Conservation (phyloP, 2,113 vertebrate genomes). For the Spermophilus dauricus region DNA sequence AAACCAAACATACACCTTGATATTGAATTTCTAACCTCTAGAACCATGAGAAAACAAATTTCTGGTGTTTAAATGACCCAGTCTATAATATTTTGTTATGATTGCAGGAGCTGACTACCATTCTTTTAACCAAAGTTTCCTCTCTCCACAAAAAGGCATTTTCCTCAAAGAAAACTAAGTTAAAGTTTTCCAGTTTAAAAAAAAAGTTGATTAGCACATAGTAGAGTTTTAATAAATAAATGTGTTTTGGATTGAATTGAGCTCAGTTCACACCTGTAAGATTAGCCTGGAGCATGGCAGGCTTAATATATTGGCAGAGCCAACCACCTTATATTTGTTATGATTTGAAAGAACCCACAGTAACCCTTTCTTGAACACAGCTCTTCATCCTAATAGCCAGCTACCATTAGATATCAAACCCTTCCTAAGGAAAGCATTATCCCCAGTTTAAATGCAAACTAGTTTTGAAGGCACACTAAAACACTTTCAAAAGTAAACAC, state of each 20-base stretch:
- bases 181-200: background rate
- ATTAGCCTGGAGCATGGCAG: background rate
- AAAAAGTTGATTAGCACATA: background rate
- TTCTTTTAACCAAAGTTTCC: background rate
- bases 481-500: background rate
- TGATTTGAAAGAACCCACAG: background rate
- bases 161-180: background rate
- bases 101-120: background rate
- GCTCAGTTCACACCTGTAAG: background rate
- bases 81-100: background rate
- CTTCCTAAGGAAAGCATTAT: background rate
- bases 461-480: background rate
- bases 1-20: background rate
- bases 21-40: background rate
- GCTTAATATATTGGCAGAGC: background rate
- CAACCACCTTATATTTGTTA: background rate
- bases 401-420: background rate
- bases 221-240: background rate
- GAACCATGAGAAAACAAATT: background rate
- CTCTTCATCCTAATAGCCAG: background rate
- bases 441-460: background rate
- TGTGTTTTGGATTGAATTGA: background rate
- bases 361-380: conserved; percentile 18
- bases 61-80: background rate
- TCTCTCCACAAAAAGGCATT: background rate